These are phyloP conservation scores for Lates calcarifer DNA, from an alignment of 2,113 vertebrate species.

Conservation along the genomic window DNA sequence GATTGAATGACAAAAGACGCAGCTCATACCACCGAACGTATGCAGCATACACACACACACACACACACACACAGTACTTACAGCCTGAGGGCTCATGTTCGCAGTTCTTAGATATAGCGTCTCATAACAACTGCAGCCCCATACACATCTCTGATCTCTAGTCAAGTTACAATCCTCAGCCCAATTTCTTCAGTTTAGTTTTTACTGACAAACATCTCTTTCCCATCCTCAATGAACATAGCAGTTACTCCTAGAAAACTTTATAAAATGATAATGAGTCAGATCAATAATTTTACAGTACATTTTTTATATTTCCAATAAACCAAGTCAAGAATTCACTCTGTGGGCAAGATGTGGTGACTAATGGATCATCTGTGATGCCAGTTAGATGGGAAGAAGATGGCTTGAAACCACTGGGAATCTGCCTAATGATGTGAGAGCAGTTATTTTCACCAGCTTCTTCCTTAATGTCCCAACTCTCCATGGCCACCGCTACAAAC, in stretches of 20 bases:
- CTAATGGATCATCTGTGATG: conserved; percentile 24
- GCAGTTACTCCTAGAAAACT: not conserved
- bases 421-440: conserved; percentile 64
- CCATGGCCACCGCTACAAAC: conserved; percentile 59
- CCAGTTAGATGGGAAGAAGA: conserved; percentile 21
- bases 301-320: conserved; percentile 21
- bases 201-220: conserved; percentile 8
- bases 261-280: conserved; percentile 9
- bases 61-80: conserved; percentile 4
- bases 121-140: not conserved
- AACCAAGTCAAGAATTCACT: conserved; percentile 16
- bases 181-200: conserved; percentile 8
- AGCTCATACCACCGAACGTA: conserved; percentile 23
- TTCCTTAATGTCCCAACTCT: conserved; percentile 63
- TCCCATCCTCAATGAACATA: not conserved
- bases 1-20: conserved; percentile 62
- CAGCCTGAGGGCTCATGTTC: conserved; percentile 2
- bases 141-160: conserved; percentile 13
- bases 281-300: not conserved
- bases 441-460: conserved; percentile 53
- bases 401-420: conserved; percentile 30
- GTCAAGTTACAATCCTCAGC: not conserved
- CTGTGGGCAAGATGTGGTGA: not conserved
- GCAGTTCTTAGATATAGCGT: conserved; percentile 28
- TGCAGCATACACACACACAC: conserved; percentile 1